phyloP scores from a whole-genome alignment of 2,797 vertebrate species.

The Acanthopagrus latus region DNA sequence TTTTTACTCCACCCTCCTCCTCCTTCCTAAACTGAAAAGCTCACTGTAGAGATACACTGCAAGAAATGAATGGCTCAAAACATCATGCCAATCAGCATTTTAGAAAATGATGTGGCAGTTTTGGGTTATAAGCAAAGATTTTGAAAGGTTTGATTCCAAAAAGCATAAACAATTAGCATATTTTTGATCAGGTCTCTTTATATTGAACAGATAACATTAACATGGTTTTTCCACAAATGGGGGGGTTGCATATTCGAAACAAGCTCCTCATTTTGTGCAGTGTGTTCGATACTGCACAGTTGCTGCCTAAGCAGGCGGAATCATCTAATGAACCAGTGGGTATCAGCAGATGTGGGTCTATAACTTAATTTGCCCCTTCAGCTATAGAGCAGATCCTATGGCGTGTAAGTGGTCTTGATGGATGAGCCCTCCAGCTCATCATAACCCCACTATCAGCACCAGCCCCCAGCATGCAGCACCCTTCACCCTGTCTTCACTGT shows the following conservation, averaged over 20 bases:
- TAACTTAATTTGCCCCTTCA: conserved; percentile 86
- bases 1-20: conserved; percentile 32
- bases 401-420: conserved; percentile 88
- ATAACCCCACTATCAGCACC: conserved; percentile 69
- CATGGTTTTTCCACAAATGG: neutral
- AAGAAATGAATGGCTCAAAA: conserved; percentile 43
- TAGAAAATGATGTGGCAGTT: neutral
- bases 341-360: conserved; percentile 86
- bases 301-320: conserved; percentile 78
- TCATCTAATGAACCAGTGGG: conserved; percentile 86
- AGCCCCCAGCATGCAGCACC: conserved; percentile 63
- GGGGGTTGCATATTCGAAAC: neutral
- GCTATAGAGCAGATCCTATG: conserved; percentile 87
- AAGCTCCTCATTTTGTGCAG: conserved; percentile 57
- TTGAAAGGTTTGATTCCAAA: no score
- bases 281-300: conserved; percentile 61
- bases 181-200: no score
- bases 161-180: neutral
- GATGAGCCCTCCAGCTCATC: conserved; percentile 83
- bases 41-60: conserved; percentile 36
- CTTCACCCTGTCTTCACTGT: conserved; percentile 42
- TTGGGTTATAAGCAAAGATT: neutral
- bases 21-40: conserved; percentile 26
- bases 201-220: neutral
- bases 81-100: neutral